Conservation (phyloP, 2,888 invertebrate species). For the Hirudinaria manillensis region DNA sequence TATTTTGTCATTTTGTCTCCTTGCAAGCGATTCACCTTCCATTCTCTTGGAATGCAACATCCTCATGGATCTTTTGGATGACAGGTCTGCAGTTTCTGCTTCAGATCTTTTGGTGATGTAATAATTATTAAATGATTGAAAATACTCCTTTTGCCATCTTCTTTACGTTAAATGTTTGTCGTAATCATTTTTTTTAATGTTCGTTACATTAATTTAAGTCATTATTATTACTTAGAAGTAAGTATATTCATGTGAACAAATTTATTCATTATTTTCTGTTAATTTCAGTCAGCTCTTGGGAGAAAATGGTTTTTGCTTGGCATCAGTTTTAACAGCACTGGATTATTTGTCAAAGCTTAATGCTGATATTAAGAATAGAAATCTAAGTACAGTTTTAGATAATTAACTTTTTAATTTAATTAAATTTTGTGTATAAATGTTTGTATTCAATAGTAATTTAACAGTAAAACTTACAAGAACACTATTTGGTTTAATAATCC, state of each 20-base stretch:
- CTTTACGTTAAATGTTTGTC: background rate
- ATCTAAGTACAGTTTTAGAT: too few relatives aligned
- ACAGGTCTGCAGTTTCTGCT: background rate
- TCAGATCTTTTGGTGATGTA: background rate
- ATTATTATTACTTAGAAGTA: too few relatives aligned
- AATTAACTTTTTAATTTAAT: too few relatives aligned
- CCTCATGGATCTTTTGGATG: constrained; percentile 3
- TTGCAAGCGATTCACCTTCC: background rate
- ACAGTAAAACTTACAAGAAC: too few relatives aligned
- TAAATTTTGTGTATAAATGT: too few relatives aligned
- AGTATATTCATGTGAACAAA: background rate
- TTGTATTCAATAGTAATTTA: too few relatives aligned
- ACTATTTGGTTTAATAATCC: too few relatives aligned
- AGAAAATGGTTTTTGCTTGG: constrained; percentile 5
- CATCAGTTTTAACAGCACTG: background rate
- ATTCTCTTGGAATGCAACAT: background rate
- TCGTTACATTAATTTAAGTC: too few relatives aligned
- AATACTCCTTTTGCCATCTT: background rate
- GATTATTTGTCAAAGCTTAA: background rate
- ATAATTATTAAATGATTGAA: background rate
- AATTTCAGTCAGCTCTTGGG: background rate
- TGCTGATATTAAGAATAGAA: too few relatives aligned
- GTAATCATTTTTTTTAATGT: too few relatives aligned
- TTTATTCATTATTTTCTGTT: background rate
- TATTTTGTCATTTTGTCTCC: background rate